These are phyloP conservation scores for Glaucomys volans DNA, from an alignment of 2,113 vertebrate genomes.

Conservation along the genomic window DNA sequence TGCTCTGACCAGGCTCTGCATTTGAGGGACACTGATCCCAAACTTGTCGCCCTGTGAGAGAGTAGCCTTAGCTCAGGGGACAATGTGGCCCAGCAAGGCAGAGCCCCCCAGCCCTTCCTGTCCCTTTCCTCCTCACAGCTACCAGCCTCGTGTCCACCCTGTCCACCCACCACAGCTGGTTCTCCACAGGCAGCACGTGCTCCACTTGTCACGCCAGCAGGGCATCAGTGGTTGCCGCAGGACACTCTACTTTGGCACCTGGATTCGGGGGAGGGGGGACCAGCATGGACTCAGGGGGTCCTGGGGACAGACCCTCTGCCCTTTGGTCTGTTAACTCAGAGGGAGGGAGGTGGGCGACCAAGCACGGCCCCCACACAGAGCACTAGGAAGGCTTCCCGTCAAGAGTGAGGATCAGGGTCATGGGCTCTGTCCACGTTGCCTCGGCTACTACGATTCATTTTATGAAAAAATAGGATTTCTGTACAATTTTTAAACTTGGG, in stretches of 20 bases:
- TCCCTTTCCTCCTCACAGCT: background rate
- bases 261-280: background rate
- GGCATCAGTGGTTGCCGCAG: background rate
- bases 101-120: accelerated
- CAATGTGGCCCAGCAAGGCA: accelerated
- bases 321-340: background rate
- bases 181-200: background rate
- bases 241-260: too few relatives aligned
- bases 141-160: accelerated
- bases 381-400: too few relatives aligned
- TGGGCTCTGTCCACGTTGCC: too few relatives aligned
- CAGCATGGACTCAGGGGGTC: background rate
- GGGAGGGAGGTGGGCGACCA: background rate
- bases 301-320: background rate
- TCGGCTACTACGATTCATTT: too few relatives aligned
- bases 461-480: too few relatives aligned
- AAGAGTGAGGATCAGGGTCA: too few relatives aligned
- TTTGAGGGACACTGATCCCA: background rate
- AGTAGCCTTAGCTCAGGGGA: background rate
- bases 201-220: accelerated
- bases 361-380: too few relatives aligned
- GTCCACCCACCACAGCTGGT: background rate
- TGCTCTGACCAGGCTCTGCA: background rate
- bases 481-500: too few relatives aligned
- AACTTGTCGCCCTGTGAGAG: background rate